Evolutionary conservation across 2,797 vertebrate species (phyloP), one percentile per base, ranked within the genome.

Genomic region (Fundulus diaphanus): DNA sequence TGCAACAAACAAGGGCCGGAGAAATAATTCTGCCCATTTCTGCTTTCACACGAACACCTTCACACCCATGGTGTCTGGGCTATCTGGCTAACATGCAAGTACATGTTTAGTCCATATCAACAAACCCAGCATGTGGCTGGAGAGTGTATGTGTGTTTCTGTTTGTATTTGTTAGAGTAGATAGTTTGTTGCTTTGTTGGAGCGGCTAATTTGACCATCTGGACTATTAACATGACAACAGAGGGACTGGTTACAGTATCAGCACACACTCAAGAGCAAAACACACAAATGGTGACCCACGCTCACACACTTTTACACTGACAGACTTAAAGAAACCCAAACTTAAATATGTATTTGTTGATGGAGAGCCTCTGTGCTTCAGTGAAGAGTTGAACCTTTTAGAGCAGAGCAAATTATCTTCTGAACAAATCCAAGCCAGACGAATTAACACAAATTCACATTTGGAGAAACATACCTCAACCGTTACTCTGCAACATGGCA

Each of bases 141-240:
- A 82, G 80, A 77, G 77, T 79, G 49, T 63, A 49, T 72, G 79
- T 70, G 68, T 78, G 56, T 82, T 48, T 79, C 72, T 76, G 79
- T 85, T 68, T 75, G 83, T 83, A 54, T 88, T 76, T 91, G 80
- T 90, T 86, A 70, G 82, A 90, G 81, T 82, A 81, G 72, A 88
- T 89, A 91, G 89, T 94, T 94, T 94, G 92, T 93, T 94, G 93
- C 93, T 94, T 93, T 94, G 92, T 87, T 92, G 93, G 92, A 94
- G 93, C 93, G 86, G 79, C 90, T 94, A 93, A 94, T 93, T 94
- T 92, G 91, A 89, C 93, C 93, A 94, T 94, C 92, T 94, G 93
- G 92, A 93, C 92, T 88, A 90, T 92, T 92, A 91, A 90, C 90
- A 85, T 81, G 72, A 86, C 54, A 89, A 87, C 91, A 91, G 92